Conservation (phyloP, 2,888 invertebrate genomes). For the Hydrotaea cyrtoneurina region DNA sequence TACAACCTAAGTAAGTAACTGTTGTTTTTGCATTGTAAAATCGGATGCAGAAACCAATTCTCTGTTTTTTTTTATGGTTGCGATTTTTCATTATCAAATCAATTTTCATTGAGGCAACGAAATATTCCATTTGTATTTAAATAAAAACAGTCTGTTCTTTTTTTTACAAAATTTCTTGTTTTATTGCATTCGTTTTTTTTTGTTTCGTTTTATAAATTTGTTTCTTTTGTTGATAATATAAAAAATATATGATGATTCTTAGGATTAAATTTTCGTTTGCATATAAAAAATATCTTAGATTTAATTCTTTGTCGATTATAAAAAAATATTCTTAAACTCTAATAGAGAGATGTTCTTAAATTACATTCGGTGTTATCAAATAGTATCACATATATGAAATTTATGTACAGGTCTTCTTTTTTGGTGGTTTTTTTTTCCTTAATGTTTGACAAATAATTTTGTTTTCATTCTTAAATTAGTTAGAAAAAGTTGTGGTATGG, state of each 20-base stretch:
- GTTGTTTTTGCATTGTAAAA: too few species aligned
- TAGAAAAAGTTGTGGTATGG: background rate
- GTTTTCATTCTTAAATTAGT: background rate
- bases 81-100: too few species aligned
- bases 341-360: background rate
- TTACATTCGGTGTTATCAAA: constrained; percentile 31
- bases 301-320: background rate
- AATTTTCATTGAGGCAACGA: too few species aligned
- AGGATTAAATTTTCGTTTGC: background rate
- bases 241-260: constrained; percentile 44
- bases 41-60: too few species aligned
- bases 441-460: constrained; percentile 36
- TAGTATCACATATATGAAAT: constrained; percentile 52
- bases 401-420: constrained; percentile 24
- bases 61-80: too few species aligned
- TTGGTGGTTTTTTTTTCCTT: background rate
- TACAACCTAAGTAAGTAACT: too few species aligned
- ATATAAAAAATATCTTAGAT: constrained; percentile 29
- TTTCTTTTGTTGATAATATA: constrained; percentile 10
- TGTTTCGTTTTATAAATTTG: constrained; percentile 25
- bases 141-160: background rate
- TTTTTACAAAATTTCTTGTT: constrained; percentile 15
- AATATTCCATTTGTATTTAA: too few species aligned
- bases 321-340: background rate
- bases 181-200: constrained; percentile 26